Evolutionary conservation across 2,888 invertebrate species (phyloP).

Genomic region (Pammene aurita): DNA sequence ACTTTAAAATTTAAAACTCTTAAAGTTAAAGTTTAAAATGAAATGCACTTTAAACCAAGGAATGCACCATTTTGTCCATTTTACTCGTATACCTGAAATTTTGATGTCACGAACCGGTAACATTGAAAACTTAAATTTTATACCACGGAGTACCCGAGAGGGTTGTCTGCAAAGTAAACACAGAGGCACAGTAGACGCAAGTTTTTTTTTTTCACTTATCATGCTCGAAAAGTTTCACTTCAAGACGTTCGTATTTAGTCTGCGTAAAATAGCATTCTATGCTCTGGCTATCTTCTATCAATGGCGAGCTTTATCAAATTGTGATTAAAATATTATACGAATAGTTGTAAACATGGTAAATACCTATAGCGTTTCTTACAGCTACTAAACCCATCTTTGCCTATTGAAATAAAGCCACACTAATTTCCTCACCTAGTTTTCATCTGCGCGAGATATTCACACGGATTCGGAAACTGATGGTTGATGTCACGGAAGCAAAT

Average conservation of each 20-base stretch:
- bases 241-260: background rate
- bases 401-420: too few relatives aligned
- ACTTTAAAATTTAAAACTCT: background rate
- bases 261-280: too few relatives aligned
- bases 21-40: background rate
- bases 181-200: background rate
- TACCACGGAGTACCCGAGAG: constrained; percentile 23
- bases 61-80: constrained; percentile 14
- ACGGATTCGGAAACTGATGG: too few relatives aligned
- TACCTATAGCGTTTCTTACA: too few relatives aligned
- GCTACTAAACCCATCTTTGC: too few relatives aligned
- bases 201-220: background rate
- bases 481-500: too few relatives aligned
- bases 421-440: too few relatives aligned
- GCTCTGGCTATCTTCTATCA: too few relatives aligned
- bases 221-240: background rate
- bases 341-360: too few relatives aligned
- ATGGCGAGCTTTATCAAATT: too few relatives aligned
- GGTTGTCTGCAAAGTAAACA: background rate
- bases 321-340: too few relatives aligned
- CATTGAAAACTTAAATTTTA: constrained; percentile 26
- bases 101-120: constrained; percentile 27
- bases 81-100: constrained; percentile 24
- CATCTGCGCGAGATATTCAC: too few relatives aligned
- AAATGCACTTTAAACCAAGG: constrained; percentile 1